A percentile compares a stretch with the other conserved stretches of the same genome.
Evolutionary conservation across 2,113 vertebrate genomes (phyloP).

Genomic region (Todiramphus chloris): DNA sequence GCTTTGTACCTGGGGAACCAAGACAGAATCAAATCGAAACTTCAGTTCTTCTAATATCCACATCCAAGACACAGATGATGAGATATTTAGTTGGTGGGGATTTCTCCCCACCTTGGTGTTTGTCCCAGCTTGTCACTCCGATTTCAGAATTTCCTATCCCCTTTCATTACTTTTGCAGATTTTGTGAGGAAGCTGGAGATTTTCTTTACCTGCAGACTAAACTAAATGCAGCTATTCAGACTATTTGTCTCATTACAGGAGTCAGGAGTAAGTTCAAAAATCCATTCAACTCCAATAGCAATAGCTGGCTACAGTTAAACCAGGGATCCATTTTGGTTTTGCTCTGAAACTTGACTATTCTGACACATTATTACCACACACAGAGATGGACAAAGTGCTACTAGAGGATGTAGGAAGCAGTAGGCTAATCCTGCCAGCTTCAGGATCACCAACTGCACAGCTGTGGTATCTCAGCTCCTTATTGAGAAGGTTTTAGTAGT

Average conservation of each 20-base stretch:
- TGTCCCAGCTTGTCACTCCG: background rate
- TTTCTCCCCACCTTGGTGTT: background rate
- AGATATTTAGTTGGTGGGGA: background rate
- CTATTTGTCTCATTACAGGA: background rate
- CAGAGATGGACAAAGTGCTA: background rate
- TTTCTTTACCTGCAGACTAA: background rate
- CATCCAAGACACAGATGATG: background rate
- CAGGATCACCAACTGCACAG: accelerated
- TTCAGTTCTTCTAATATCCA: background rate
- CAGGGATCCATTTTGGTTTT: background rate
- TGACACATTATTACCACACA: background rate
- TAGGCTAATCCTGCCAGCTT: background rate
- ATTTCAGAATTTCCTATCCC: background rate
- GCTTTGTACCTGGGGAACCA: background rate
- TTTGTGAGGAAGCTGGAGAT: background rate
- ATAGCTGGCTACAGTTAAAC: background rate
- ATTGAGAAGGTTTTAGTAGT: background rate
- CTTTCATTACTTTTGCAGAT: background rate
- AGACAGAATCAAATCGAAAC: background rate
- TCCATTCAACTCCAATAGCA: background rate
- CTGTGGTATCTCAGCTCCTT: background rate
- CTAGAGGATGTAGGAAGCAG: background rate
- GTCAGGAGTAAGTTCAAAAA: background rate
- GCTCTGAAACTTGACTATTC: background rate
- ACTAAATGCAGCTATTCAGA: background rate